Conservation (phyloP, 2,797 vertebrate genomes). For the Synanceia verrucosa region DNA sequence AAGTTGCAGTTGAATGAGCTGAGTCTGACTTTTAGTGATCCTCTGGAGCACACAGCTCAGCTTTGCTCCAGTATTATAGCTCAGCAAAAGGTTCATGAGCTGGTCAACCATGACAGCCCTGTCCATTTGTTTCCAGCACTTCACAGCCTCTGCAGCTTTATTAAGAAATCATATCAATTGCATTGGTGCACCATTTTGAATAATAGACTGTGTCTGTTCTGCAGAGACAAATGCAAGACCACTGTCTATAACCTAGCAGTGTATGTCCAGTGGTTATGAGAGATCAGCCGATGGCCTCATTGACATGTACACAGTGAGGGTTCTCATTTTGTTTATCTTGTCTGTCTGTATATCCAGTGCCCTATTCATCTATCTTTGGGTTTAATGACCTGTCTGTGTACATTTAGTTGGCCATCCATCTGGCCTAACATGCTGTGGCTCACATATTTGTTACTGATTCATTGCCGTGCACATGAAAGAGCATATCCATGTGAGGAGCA, state of each 20-base stretch:
- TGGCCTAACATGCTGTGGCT: conserved; percentile 55
- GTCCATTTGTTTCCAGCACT: conserved; percentile 35
- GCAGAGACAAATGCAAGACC: background rate
- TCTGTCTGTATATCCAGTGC: conserved; percentile 42
- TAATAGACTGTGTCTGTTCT: conserved; percentile 2
- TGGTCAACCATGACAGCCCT: conserved; percentile 44
- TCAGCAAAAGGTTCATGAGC: conserved; percentile 43
- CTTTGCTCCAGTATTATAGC: conserved; percentile 22
- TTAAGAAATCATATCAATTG: conserved; percentile 59
- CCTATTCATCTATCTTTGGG: conserved; percentile 57
- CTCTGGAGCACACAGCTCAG: conserved; percentile 21
- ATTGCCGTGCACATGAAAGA: conserved; percentile 51
- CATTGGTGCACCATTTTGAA: conserved; percentile 39
- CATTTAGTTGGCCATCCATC: conserved; percentile 69
- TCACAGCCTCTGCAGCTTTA: conserved; percentile 39
- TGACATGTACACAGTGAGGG: conserved; percentile 14
- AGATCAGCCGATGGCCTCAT: background rate
- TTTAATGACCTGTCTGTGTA: conserved; percentile 73
- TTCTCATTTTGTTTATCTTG: conserved; percentile 50
- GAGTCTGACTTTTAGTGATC: conserved; percentile 21
- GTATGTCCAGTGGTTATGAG: background rate
- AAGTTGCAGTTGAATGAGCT: conserved; percentile 29
- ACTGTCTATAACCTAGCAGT: conserved; percentile 1
- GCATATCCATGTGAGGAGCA: conserved; percentile 18
- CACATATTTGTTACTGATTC: conserved; percentile 61